phyloP scores from a whole-genome alignment of 2,888 invertebrate species.

The Tiphia femorata region DNA sequence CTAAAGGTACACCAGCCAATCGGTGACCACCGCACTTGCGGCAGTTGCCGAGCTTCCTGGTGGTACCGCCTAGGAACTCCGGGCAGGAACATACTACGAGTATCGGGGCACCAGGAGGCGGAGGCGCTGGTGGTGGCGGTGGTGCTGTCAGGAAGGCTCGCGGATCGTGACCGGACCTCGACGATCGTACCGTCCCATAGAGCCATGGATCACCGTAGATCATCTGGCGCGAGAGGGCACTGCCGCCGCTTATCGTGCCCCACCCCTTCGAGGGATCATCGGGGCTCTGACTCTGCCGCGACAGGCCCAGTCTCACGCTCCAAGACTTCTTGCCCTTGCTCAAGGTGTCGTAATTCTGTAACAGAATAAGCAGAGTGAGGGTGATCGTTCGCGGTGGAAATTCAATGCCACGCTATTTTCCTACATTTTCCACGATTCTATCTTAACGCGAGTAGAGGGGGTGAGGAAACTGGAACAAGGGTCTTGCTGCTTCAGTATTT shows the following conservation, averaged over 20 bases:
- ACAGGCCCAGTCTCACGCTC: constrained; percentile 79
- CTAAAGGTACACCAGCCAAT: constrained; percentile 78
- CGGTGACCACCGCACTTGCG: constrained; percentile 88
- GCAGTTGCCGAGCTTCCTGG: constrained; percentile 82
- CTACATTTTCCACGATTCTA: too few species aligned
- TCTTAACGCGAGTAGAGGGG: too few species aligned
- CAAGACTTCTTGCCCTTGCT: constrained; percentile 77
- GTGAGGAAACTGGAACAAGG: too few species aligned
- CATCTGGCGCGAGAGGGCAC: constrained; percentile 86
- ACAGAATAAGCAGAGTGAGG: neutral
- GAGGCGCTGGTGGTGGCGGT: constrained; percentile 71
- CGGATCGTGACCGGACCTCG: constrained; percentile 59
- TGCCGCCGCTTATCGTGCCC: constrained; percentile 74
- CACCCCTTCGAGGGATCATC: constrained; percentile 57
- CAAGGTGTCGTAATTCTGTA: constrained; percentile 66
- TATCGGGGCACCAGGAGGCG: constrained; percentile 74
- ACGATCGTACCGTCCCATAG: constrained; percentile 80
- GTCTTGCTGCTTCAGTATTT: too few species aligned
- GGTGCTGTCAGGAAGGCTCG: constrained; percentile 69
- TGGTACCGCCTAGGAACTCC: constrained; percentile 84
- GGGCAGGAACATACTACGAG: constrained; percentile 86
- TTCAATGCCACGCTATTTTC: too few species aligned
- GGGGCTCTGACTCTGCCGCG: constrained; percentile 68
- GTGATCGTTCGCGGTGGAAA: neutral
- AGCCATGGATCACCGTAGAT: constrained; percentile 79